These are phyloP conservation scores for Sclerodermus sp. DNA, from an alignment of 2,888 invertebrate species.

Conservation along the genomic window DNA sequence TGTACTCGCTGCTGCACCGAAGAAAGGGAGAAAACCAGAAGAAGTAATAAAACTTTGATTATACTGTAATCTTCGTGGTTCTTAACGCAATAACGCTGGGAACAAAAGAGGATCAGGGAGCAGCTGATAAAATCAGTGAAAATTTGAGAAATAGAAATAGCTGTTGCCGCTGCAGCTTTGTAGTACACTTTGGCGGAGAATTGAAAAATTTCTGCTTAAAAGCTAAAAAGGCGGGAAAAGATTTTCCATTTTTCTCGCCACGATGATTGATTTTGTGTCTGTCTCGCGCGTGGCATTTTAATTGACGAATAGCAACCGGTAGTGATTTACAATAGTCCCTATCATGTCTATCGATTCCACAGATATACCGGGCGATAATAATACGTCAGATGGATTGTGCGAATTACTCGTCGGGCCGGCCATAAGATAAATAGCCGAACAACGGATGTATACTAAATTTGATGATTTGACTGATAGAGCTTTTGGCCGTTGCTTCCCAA, in stretches of 20 bases:
- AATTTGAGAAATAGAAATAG: not conserved
- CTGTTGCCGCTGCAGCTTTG: no score
- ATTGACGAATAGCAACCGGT: slow-evolving; percentile 15
- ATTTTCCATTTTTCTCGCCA: no score
- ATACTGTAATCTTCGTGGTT: slow-evolving; percentile 11
- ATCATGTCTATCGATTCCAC: slow-evolving; percentile 20
- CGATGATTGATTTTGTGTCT: no score
- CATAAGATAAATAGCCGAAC: slow-evolving; percentile 22
- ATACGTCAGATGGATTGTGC: slow-evolving; percentile 4
- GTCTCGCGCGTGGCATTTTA: slow-evolving; percentile 13
- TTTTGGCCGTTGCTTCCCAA: not conserved
- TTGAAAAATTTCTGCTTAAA: no score
- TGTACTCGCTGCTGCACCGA: slow-evolving; percentile 2
- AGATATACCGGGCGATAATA: slow-evolving; percentile 22
- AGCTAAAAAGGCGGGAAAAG: no score
- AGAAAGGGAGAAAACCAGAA: slow-evolving; percentile 1
- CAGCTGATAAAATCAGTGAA: not conserved
- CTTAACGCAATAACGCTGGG: slow-evolving; percentile 8
- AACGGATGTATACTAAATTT: slow-evolving; percentile 32
- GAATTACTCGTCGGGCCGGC: slow-evolving; percentile 17
- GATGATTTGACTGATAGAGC: slow-evolving; percentile 9
- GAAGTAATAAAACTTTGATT: slow-evolving; percentile 21
- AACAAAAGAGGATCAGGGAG: not conserved
- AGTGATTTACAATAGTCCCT: slow-evolving; percentile 13
- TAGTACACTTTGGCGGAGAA: no score